These are phyloP conservation scores for Trematomus loennbergii DNA, from an alignment of 2,113 vertebrate genomes.

Conservation along the genomic window DNA sequence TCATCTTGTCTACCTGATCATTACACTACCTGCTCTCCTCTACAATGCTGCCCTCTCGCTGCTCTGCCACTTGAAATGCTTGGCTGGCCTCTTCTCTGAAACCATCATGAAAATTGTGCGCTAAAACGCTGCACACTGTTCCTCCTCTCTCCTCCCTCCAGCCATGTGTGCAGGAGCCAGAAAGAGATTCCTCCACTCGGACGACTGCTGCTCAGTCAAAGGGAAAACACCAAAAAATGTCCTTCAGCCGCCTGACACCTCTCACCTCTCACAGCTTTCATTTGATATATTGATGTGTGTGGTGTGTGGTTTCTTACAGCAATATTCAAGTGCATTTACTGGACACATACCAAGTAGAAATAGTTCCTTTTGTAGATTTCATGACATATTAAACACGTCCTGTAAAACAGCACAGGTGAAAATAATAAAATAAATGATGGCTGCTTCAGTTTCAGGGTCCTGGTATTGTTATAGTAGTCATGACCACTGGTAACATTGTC, in stretches of 20 bases:
- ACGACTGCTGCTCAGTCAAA: conserved; percentile 51
- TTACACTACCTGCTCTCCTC: conserved; percentile 76
- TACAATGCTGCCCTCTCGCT: conserved; percentile 72
- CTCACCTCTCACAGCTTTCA: conserved; percentile 19
- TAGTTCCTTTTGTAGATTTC: no score
- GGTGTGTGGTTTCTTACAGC: neutral
- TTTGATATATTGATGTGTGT: conserved; percentile 17
- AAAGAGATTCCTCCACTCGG: conserved; percentile 61
- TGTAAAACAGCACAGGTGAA: neutral
- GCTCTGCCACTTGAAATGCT: conserved; percentile 79
- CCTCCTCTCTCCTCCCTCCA: conserved; percentile 57
- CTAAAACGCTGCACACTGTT: conserved; percentile 55
- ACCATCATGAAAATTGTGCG: conserved; percentile 71
- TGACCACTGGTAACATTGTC: neutral
- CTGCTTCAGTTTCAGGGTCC: neutral
- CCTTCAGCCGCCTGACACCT: conserved; percentile 1
- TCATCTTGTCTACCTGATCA: conserved; percentile 80
- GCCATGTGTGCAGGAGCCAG: conserved; percentile 56
- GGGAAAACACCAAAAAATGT: conserved; percentile 47
- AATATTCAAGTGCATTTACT: neutral
- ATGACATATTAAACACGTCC: neutral
- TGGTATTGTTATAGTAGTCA: neutral
- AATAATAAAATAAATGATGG: neutral
- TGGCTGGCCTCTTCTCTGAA: conserved; percentile 79
- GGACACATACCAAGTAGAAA: neutral